These are phyloP conservation scores for Ophiodon elongatus DNA, from an alignment of 2,113 vertebrate genomes.

Conservation along the genomic window DNA sequence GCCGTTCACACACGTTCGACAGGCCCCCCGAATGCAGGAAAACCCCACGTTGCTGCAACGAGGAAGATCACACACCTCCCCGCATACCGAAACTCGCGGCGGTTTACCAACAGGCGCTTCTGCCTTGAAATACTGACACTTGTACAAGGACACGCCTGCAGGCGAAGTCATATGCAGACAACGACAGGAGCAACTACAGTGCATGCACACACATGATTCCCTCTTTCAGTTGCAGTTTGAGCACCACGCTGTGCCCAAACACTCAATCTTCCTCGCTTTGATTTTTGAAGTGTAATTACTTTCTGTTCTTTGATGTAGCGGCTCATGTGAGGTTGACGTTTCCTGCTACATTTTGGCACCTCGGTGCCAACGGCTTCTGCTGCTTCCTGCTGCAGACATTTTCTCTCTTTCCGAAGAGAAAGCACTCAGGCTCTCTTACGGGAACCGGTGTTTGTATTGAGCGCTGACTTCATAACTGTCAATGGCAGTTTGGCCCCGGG, in stretches of 20 bases:
- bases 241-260: not conserved
- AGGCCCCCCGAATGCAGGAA: conserved; percentile 17
- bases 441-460: conserved; percentile 8
- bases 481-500: conserved; percentile 8
- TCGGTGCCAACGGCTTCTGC: not conserved
- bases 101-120: not conserved
- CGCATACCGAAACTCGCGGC: not conserved
- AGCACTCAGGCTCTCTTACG: not conserved
- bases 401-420: not conserved
- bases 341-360: not conserved
- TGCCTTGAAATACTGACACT: conserved; percentile 17
- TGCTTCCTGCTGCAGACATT: not conserved
- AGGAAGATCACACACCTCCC: conserved; percentile 33
- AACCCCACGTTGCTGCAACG: conserved; percentile 27
- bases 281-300: not conserved
- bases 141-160: not conserved
- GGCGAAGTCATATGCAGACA: not conserved
- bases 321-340: not conserved
- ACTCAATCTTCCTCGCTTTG: not conserved
- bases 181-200: not conserved
- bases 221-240: no score
- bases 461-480: no score
- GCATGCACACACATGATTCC: not conserved
- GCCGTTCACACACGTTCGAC: conserved; percentile 47
- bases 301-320: not conserved